phyloP scores from a whole-genome alignment of 2,113 vertebrate genomes.

The Ochotona princeps region DNA sequence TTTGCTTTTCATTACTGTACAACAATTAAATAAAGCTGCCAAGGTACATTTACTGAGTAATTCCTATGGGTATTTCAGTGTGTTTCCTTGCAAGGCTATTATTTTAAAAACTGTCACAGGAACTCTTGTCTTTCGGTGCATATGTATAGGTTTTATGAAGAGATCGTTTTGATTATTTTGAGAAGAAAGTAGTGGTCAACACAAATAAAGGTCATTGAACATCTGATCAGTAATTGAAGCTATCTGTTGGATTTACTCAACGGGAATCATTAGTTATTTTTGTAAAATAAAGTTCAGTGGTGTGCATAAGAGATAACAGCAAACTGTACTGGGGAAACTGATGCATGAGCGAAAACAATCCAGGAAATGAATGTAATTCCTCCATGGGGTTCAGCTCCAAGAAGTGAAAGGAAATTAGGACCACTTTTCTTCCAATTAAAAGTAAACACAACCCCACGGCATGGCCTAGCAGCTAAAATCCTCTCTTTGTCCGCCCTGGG shows the following conservation, averaged over 20 bases:
- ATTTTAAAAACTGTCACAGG: background rate
- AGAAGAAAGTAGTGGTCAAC: background rate
- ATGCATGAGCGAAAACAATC: background rate
- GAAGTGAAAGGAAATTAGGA: background rate
- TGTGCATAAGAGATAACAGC: background rate
- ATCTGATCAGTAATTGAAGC: background rate
- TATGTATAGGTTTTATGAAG: background rate
- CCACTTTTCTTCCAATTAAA: background rate
- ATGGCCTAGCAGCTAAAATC: too few species aligned
- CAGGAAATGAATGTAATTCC: background rate
- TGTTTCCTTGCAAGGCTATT: background rate
- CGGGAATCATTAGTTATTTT: background rate
- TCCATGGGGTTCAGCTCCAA: background rate
- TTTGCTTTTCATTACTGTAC: background rate
- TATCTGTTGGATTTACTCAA: background rate
- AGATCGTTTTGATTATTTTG: background rate
- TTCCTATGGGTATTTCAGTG: background rate
- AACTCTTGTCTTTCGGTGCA: background rate
- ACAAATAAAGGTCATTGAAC: background rate
- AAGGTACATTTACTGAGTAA: background rate
- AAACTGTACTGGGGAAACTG: background rate
- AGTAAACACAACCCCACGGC: too few species aligned
- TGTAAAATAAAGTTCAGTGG: background rate
- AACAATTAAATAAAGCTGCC: background rate
- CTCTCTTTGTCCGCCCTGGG: too few species aligned